Base-by-base conservation (phyloP, 2,888 invertebrate genomes). In the Ganaspis brasiliensis region DNA sequence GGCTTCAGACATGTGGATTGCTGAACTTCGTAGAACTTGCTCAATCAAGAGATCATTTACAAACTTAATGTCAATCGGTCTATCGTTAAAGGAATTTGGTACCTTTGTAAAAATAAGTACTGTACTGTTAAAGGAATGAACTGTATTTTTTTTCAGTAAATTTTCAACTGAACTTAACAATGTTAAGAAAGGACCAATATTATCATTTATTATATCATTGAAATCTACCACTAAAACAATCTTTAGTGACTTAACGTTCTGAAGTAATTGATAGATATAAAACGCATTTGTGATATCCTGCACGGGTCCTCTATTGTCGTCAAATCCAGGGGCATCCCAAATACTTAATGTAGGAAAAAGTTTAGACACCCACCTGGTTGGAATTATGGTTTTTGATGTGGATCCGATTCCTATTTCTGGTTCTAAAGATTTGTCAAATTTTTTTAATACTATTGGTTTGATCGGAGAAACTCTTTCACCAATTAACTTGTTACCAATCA, bases 41-140 rank as follows among this genome's bases (percentile, higher is more conserved):
- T 35, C 35, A 0, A 9, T 19, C 19, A 61, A n/a, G 9, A 61
- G 16, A 9, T 35, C 19, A 35, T 35, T 16, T 9, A 61, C n/a
- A 12, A 31, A 61, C 1, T 16, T 0, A 1, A 35, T n/a, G 10
- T 37, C 52, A 8, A 35, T 19, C 0, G n/a, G 10, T 2, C 3
- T 16, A 0, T 26, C 24, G 19, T 61, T 14, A 10, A 61, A 12
- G 12, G 12, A 35, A 9, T 76, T 16, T 3, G 76, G 72, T 45
- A 76, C 72, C 52, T 76, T 76, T 1, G 76, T 63, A n/a, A 76
- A 76, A 5, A 56, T 16, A 2, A 76, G 3, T 1, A 19, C 72
- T 8, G 61, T 72, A 3, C 72, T 63, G 10, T 5, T 5, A 19
- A 19, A 61, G 19, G 37, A 37, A 9, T 61, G 2, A 6, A 31